Percentiles rank a stretch among this genome's conserved stretches.
These are phyloP conservation scores for Dinoponera quadriceps DNA, from an alignment of 1,140 invertebrate species.

Conservation along the genomic window DNA sequence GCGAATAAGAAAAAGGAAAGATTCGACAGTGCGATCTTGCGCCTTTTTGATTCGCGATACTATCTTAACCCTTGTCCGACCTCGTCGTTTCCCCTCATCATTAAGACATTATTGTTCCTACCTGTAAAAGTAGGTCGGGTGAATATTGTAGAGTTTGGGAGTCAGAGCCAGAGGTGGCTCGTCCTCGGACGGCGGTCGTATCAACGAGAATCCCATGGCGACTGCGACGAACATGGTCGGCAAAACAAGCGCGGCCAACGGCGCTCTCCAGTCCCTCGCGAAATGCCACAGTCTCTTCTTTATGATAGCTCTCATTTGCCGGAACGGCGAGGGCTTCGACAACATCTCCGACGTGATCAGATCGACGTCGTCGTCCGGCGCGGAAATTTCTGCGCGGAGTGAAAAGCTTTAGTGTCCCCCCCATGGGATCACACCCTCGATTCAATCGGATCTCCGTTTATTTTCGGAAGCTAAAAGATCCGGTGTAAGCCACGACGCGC, in stretches of 20 bases:
- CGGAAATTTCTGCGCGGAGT: constrained; percentile 64
- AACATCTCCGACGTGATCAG: constrained; percentile 77
- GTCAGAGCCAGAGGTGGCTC: constrained; percentile 86
- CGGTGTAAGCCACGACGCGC: too few species aligned
- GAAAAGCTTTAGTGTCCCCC: background rate
- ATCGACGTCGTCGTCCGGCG: constrained; percentile 80
- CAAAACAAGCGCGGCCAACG: constrained; percentile 87
- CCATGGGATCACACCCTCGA: background rate
- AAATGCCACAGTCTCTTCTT: constrained; percentile 88
- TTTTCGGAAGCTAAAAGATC: too few species aligned
- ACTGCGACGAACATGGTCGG: constrained; percentile 88
- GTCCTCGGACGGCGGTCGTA: constrained; percentile 88
- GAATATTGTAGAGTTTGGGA: constrained; percentile 85
- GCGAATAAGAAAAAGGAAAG: background rate
- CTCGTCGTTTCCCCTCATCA: background rate
- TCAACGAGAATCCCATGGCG: constrained; percentile 89
- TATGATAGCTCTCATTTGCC: constrained; percentile 83
- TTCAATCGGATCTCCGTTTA: too few species aligned
- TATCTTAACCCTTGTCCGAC: background rate
- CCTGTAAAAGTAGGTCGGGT: constrained; percentile 86
- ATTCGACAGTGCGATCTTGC: background rate
- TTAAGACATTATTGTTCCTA: constrained; percentile 59
- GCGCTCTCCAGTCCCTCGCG: constrained; percentile 87
- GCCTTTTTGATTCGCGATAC: background rate
- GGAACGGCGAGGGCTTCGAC: constrained; percentile 74